Percentiles rank a stretch among this genome's conserved stretches.
These are phyloP conservation scores for Pseudococcus longispinus DNA, from an alignment of 2,888 invertebrate species.

Conservation along the genomic window DNA sequence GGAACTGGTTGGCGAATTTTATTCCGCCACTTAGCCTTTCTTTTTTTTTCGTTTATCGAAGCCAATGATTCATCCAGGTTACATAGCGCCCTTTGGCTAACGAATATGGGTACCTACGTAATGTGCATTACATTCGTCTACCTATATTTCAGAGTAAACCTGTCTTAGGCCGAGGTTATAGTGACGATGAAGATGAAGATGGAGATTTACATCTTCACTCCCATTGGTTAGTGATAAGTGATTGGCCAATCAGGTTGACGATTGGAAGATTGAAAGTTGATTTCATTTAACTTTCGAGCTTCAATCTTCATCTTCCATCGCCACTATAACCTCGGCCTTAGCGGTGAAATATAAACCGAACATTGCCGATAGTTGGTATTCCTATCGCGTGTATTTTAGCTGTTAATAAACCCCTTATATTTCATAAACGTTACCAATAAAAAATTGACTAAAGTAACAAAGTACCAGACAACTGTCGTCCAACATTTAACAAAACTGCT, in stretches of 20 bases:
- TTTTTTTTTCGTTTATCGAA: not conserved
- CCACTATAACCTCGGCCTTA: no score
- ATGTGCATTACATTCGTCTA: not conserved
- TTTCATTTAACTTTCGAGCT: no score
- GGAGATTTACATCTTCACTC: no score
- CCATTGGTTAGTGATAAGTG: no score
- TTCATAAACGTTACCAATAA: conserved; percentile 32
- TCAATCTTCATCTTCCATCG: no score
- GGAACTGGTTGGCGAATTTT: conserved; percentile 8
- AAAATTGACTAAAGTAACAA: conserved; percentile 21
- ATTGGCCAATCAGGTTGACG: no score
- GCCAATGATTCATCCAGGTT: not conserved
- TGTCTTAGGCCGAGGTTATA: no score
- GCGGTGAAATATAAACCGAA: not conserved
- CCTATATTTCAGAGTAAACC: not conserved
- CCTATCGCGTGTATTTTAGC: not conserved
- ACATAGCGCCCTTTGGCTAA: not conserved
- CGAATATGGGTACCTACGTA: not conserved
- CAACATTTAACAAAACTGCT: conserved; percentile 21
- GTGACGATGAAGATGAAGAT: no score
- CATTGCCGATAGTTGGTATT: not conserved
- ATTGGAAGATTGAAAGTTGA: no score
- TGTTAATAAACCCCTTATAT: conserved; percentile 30
- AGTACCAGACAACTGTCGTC: conserved; percentile 28
- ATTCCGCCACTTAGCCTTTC: not conserved